Percentiles rank a stretch among this genome's conserved stretches.
Evolutionary conservation across 2,113 vertebrate genomes (phyloP).

Genomic region (Sigmodon hispidus): DNA sequence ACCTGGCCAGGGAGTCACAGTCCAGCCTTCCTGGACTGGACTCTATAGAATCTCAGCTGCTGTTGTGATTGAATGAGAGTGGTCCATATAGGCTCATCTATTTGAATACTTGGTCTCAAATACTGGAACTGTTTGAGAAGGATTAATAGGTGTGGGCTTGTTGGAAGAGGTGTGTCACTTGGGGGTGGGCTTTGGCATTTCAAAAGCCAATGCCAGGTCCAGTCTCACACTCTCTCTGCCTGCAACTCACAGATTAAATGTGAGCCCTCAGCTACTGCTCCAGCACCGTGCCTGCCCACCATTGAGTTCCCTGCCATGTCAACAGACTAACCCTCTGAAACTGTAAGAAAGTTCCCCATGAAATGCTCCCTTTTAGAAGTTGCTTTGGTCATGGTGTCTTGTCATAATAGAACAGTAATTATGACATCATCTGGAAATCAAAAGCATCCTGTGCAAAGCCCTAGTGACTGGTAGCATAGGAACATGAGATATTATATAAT

Average conservation of each 20-base stretch:
- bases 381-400: neutral
- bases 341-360: neutral
- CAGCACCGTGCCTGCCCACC: neutral
- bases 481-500: accelerated
- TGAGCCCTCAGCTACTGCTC: neutral
- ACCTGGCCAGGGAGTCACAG: neutral
- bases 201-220: neutral
- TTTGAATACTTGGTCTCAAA: neutral
- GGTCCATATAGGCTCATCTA: neutral
- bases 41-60: neutral
- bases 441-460: neutral
- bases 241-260: neutral
- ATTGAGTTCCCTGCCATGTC: neutral
- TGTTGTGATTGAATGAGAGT: neutral
- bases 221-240: neutral
- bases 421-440: neutral
- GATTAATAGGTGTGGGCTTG: neutral
- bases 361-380: neutral
- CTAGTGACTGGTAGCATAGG: neutral
- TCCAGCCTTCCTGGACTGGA: too few species aligned
- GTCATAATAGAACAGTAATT: neutral
- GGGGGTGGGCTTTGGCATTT: neutral
- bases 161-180: neutral
- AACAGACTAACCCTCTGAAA: neutral
- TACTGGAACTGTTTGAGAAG: neutral